Base-by-base conservation (phyloP, 2,888 invertebrate genomes). In the Scaptomyza polygonia region DNA sequence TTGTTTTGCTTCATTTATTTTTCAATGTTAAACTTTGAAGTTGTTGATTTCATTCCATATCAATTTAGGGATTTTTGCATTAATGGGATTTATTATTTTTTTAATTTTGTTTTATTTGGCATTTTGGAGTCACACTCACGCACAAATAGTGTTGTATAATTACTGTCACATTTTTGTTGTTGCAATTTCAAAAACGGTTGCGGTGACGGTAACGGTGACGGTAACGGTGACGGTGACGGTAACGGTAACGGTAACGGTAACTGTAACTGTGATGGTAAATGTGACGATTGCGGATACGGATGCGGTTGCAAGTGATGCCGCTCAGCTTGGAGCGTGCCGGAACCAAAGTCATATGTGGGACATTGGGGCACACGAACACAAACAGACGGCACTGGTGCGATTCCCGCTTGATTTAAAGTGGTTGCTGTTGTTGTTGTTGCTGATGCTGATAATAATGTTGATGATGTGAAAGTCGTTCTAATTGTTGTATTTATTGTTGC, bases 331-430 rank as follows among this genome's bases (percentile, higher is more conserved):
- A 84, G 76, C 67, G 85, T 80, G 78, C 82, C 92, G 91, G 79
- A 81, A 71, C 89, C 89, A 58, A 89, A 90, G 64, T 91, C 88
- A 77, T 90, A 89, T 88, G 89, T 91, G 80, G 92, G 91, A 88
- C 90, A 91, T 81, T 92, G 90, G 77, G 92, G 92, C 86, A 92
- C 92, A 89, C 91, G 92, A 68, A 92, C 91, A 91, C 92, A 92
- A 82, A 92, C 92, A 83, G 92, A 92, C 78, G 92, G 92, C 90
- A 92, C 91, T 79, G 92, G 90, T 79, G 78, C 78, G 78, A 71
- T 66, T 67, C 90, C 88, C 87, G 86, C 80, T 75, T 78, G 74
- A 48, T 55, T 56, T 47, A 71, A 74, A 74, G 82, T 78, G 72
- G 80, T 87, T 79, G 88, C 77, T 71, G 79, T 74, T 47, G 86